phyloP scores from a whole-genome alignment of 2,888 invertebrate genomes.

The Pteria penguin region DNA sequence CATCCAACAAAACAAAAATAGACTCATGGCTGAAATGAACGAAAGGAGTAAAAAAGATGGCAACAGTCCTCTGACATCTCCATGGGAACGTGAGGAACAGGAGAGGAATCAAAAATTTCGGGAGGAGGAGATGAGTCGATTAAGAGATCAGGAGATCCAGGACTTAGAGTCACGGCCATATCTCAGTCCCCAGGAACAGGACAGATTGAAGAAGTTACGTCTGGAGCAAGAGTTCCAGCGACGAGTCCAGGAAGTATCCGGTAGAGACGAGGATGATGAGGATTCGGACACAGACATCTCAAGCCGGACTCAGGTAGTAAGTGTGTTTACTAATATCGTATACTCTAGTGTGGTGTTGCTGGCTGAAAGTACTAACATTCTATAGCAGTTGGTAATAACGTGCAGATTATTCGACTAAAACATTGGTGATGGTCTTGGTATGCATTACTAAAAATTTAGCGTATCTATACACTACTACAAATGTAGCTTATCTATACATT shows the following conservation, averaged over 20 bases:
- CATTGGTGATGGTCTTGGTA: no score
- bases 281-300: constrained; percentile 68
- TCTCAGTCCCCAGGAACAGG: constrained; percentile 71
- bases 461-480: no score
- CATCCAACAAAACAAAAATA: constrained; percentile 27
- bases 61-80: constrained; percentile 78
- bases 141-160: constrained; percentile 92
- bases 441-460: no score
- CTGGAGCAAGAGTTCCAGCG: constrained; percentile 97
- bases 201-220: constrained; percentile 82
- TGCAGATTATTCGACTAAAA: no score
- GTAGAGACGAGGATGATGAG: constrained; percentile 85
- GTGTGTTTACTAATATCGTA: background rate
- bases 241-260: constrained; percentile 90
- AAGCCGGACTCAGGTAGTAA: constrained; percentile 38
- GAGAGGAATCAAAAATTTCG: constrained; percentile 89
- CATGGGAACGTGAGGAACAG: constrained; percentile 96
- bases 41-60: constrained; percentile 32
- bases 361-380: no score
- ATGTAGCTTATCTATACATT: no score
- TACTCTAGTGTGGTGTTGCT: no score
- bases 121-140: constrained; percentile 87
- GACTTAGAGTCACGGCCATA: constrained; percentile 85
- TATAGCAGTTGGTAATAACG: no score
- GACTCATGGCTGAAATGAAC: constrained; percentile 30